A percentile compares a stretch with the other conserved stretches of the same genome.
Evolutionary conservation across 1,140 invertebrate species (phyloP).

Genomic region (Drosophila repleta): DNA sequence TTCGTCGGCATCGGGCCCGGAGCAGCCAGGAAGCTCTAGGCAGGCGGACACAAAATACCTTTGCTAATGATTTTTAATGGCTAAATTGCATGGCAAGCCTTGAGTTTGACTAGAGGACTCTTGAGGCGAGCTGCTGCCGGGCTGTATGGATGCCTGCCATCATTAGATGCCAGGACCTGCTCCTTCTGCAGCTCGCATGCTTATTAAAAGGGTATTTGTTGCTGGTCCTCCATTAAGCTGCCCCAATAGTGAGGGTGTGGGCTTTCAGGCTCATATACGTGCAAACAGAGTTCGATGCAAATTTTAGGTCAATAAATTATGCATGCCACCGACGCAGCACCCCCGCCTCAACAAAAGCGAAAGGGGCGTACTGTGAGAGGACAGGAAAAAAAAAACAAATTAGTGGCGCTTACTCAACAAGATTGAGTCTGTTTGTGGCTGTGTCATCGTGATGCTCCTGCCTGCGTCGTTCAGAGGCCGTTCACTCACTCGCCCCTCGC

Average conservation of each 20-base stretch:
- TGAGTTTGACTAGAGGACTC: conserved; percentile 19
- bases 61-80: conserved; percentile 81
- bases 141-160: conserved; percentile 6
- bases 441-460: conserved; percentile 49
- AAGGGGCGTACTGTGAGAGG: background rate
- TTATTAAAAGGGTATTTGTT: conserved; percentile 71
- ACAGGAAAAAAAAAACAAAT: conserved; percentile 64
- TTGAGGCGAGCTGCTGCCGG: conserved; percentile 18
- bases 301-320: conserved; percentile 76
- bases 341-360: background rate
- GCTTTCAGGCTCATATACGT: conserved; percentile 40
- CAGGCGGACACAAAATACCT: conserved; percentile 53
- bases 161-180: conserved; percentile 22
- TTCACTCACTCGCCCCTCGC: background rate
- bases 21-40: conserved; percentile 13
- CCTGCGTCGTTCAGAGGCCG: background rate
- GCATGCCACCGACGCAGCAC: conserved; percentile 48
- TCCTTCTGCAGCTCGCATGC: conserved; percentile 16
- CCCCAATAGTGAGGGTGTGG: background rate
- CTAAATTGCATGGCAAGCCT: conserved; percentile 68
- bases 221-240: conserved; percentile 23
- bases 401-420: conserved; percentile 78
- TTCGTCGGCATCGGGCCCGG: conserved; percentile 17
- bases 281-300: conserved; percentile 47
- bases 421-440: conserved; percentile 70